Base-by-base conservation (phyloP, 2,888 invertebrate genomes). In the Laspeyria flexula region DNA sequence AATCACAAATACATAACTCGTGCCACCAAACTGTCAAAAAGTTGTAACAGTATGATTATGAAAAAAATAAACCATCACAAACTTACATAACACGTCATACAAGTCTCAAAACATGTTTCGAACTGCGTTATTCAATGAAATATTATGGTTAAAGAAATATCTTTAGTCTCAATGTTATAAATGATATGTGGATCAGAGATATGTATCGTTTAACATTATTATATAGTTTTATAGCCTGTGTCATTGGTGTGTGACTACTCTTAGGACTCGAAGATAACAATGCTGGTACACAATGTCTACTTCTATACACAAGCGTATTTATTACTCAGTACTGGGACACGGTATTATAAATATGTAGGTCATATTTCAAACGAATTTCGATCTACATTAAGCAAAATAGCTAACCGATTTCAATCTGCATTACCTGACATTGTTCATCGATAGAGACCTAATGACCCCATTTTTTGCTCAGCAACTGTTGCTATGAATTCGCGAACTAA, bases 401-500 rank as follows among this genome's bases (percentile, higher is more conserved):
- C 54, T 44, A 66, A 67, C 60, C 65, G 74, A 80, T 77, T 65
- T 58, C 70, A 70, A 72, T 71, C 68, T 73, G 70, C 70, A 75
- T 72, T 68, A 71, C 58, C 71, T 62, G 70, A 71, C 75, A 73
- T 77, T 77, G 73, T 76, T 82, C 75, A 74, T 71, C 74, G 72
- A 74, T 71, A 72, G 78, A 83, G 84, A 87, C 85, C 86, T 77
- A 82, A 81, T 86, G 80, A 79, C 88, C 85, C 76, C 81, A 81
- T 75, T 90, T 89, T 88, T 86, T 79, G 68, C 62, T 30, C 66
- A 21, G 51, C 61, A 77, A 78, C 71, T 77, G 77, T 77, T 83
- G 86, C 78, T 88, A 90, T 86, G 83, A 81, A 85, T 90, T 85
- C 78, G 79, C 83, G 74, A 68, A 71, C 79, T 70, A 71, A 85